These are phyloP conservation scores for Rhodophaea formosa DNA, from an alignment of 2,888 invertebrate species.

Conservation along the genomic window DNA sequence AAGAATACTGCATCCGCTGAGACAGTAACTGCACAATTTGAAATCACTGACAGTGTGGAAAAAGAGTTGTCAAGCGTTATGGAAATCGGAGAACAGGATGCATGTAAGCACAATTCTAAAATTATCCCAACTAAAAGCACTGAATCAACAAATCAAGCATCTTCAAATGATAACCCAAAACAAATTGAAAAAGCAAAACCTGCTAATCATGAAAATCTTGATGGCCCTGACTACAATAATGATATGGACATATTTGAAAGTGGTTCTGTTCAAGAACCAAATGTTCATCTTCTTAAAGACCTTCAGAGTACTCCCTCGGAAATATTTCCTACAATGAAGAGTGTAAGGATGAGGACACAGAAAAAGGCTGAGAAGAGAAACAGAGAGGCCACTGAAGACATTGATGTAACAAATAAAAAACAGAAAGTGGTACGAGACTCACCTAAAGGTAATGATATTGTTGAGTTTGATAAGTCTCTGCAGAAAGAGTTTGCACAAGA, in stretches of 20 bases:
- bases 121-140: conserved; percentile 15
- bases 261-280: conserved; percentile 53
- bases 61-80: conserved; percentile 60
- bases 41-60: conserved; percentile 69
- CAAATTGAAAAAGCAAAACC: conserved; percentile 3
- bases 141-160: conserved; percentile 8
- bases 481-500: conserved; percentile 35
- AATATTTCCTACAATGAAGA: conserved; percentile 49
- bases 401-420: conserved; percentile 46
- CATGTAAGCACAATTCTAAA: conserved; percentile 4
- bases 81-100: conserved; percentile 41
- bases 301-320: conserved; percentile 52
- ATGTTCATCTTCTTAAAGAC: conserved; percentile 47
- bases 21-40: conserved; percentile 56
- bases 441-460: conserved; percentile 11
- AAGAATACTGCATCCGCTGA: conserved; percentile 70
- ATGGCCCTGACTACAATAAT: conserved; percentile 45
- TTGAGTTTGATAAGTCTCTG: conserved; percentile 4
- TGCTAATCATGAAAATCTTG: conserved; percentile 22
- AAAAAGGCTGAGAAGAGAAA: conserved; percentile 49
- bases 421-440: conserved; percentile 34
- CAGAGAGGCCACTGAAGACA: conserved; percentile 40
- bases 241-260: conserved; percentile 63
- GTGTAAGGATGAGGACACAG: conserved; percentile 37
- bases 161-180: neutral